These are phyloP conservation scores for Dromococcyx pavoninus DNA, from an alignment of 2,797 vertebrate species.

Conservation along the genomic window DNA sequence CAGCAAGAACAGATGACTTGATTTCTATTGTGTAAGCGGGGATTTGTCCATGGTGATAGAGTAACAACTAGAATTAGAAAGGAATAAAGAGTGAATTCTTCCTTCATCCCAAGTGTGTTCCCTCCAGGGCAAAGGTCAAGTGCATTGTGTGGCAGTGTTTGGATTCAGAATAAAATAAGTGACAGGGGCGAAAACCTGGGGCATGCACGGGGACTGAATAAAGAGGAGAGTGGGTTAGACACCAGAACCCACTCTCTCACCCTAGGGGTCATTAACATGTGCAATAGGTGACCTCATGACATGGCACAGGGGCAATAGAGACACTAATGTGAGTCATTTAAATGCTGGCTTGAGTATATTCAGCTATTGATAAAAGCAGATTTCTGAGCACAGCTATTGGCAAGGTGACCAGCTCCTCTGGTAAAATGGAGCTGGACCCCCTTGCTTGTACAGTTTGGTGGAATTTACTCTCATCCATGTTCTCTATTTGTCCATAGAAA, in stretches of 20 bases:
- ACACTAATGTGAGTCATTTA: background rate
- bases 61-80: conserved; percentile 42
- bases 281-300: conserved; percentile 47
- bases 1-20: background rate
- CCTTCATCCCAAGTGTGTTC: conserved; percentile 21
- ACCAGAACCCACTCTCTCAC: background rate
- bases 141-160: conserved; percentile 45
- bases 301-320: background rate
- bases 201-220: conserved; percentile 20
- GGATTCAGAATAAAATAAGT: conserved; percentile 60
- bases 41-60: conserved; percentile 1
- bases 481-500: background rate
- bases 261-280: conserved; percentile 44
- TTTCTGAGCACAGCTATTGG: background rate
- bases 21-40: background rate
- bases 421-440: rapidly evolving
- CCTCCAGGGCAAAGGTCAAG: conserved; percentile 50
- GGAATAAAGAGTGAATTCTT: conserved; percentile 61
- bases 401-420: background rate
- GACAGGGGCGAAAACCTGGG: conserved; percentile 25
- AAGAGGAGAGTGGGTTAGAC: background rate
- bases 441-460: background rate
- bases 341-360: background rate
- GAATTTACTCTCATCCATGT: background rate
- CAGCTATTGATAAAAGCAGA: background rate